Conservation (phyloP, 2,888 invertebrate species). For the Lepidocyrtoides sp. region DNA sequence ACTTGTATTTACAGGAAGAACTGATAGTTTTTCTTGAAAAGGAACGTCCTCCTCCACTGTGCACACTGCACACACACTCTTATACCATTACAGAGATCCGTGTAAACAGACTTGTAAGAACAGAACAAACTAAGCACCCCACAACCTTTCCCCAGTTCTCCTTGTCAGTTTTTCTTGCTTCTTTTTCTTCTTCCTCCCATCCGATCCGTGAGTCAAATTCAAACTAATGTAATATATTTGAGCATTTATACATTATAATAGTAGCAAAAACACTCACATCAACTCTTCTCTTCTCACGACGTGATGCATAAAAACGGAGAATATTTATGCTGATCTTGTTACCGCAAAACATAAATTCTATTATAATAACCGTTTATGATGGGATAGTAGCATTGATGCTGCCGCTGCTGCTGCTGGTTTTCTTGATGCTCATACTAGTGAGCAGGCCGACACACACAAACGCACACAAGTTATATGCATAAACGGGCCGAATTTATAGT, state of each 20-base stretch:
- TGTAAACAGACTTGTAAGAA: neutral
- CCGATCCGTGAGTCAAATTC: constrained; percentile 72
- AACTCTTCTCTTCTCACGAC: constrained; percentile 52
- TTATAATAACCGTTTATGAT: constrained; percentile 66
- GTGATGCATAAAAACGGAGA: constrained; percentile 49
- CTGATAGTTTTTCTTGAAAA: constrained; percentile 19
- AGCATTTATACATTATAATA: constrained; percentile 36
- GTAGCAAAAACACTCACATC: constrained; percentile 50
- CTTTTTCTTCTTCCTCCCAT: neutral
- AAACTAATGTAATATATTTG: constrained; percentile 62
- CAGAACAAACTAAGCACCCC: constrained; percentile 12
- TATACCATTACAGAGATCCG: neutral
- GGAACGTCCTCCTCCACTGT: neutral
- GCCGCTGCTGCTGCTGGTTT: neutral
- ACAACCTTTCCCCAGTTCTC: constrained; percentile 11
- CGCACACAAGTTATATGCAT: constrained; percentile 4
- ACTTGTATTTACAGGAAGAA: constrained; percentile 64
- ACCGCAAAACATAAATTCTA: constrained; percentile 71
- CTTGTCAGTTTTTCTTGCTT: constrained; percentile 63
- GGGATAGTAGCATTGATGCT: constrained; percentile 27
- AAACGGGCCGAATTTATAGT: constrained; percentile 4
- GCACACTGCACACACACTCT: neutral
- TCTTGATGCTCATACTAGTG: neutral
- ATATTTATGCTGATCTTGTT: constrained; percentile 70
- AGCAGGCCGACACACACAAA: neutral